A percentile compares a stretch with the other conserved stretches of the same genome.
Evolutionary conservation across 2,888 invertebrate genomes (phyloP).

Genomic region (Hetaerina titia): DNA sequence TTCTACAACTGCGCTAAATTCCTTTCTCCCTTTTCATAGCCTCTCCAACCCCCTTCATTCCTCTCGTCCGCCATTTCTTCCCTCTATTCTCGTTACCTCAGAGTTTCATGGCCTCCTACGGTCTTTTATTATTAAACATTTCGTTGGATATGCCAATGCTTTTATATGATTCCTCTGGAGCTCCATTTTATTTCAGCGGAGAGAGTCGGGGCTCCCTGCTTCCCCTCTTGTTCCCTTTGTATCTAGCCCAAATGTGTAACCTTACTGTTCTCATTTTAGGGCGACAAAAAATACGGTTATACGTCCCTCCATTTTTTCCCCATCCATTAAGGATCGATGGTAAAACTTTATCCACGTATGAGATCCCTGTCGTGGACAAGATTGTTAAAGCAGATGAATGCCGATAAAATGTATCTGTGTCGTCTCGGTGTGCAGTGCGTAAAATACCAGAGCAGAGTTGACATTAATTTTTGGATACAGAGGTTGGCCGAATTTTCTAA

Average conservation of each 20-base stretch:
- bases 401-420: not conserved
- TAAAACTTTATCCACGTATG: conserved; percentile 8
- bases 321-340: not conserved
- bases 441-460: not conserved
- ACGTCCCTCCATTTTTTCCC: not conserved
- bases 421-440: not conserved
- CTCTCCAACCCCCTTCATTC: conserved; percentile 8
- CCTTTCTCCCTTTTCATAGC: conserved; percentile 66
- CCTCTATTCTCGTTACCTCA: conserved; percentile 60
- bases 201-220: not conserved
- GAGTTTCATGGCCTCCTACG: conserved; percentile 47
- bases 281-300: conserved; percentile 2
- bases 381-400: not conserved
- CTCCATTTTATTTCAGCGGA: conserved; percentile 49
- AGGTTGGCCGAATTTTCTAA: not conserved
- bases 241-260: conserved; percentile 37
- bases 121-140: conserved; percentile 66
- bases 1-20: conserved; percentile 66
- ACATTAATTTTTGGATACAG: not conserved
- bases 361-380: not conserved
- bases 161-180: conserved; percentile 63
- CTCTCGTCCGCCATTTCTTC: not conserved
- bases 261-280: conserved; percentile 34
- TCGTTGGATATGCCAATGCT: conserved; percentile 64
- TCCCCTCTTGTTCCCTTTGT: not conserved